Percentiles rank a stretch among this genome's conserved stretches.
These are phyloP conservation scores for Mandrillus leucophaeus DNA, from an alignment of 2,113 vertebrate species.

Conservation along the genomic window DNA sequence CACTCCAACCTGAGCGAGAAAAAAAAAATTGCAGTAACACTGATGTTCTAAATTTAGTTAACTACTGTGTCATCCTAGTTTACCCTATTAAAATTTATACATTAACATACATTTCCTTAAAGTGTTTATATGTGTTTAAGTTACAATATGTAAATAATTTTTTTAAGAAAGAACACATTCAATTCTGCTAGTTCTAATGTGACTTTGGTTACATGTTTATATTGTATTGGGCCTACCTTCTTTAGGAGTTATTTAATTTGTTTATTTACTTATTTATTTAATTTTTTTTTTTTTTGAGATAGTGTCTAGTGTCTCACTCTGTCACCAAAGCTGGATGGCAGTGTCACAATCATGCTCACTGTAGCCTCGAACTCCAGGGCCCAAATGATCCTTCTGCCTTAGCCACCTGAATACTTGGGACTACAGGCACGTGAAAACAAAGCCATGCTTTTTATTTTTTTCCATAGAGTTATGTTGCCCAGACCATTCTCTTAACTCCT, in stretches of 20 bases:
- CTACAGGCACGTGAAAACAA: too few relatives aligned
- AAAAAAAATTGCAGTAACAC: neutral
- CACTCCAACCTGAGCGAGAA: neutral
- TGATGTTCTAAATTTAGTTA: neutral
- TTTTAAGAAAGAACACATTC: constrained; percentile 8
- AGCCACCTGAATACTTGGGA: too few relatives aligned
- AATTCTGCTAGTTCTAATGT: neutral
- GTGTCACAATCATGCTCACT: too few relatives aligned
- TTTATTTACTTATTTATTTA: too few relatives aligned
- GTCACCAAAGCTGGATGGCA: too few relatives aligned
- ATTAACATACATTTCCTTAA: neutral
- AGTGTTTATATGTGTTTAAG: neutral
- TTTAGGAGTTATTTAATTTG: neutral
- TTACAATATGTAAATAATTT: neutral
- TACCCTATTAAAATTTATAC: constrained; percentile 14
- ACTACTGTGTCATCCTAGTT: neutral
- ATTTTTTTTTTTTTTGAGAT: too few relatives aligned
- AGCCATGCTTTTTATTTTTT: too few relatives aligned
- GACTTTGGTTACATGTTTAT: neutral
- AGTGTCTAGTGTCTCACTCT: too few relatives aligned
- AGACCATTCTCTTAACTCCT: too few relatives aligned
- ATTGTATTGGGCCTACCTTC: neutral
- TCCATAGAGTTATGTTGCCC: too few relatives aligned
- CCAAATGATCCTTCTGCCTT: too few relatives aligned
- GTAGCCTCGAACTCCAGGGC: too few relatives aligned